phyloP scores from a whole-genome alignment of 2,797 vertebrate species.

The Smutsia temminckii region DNA sequence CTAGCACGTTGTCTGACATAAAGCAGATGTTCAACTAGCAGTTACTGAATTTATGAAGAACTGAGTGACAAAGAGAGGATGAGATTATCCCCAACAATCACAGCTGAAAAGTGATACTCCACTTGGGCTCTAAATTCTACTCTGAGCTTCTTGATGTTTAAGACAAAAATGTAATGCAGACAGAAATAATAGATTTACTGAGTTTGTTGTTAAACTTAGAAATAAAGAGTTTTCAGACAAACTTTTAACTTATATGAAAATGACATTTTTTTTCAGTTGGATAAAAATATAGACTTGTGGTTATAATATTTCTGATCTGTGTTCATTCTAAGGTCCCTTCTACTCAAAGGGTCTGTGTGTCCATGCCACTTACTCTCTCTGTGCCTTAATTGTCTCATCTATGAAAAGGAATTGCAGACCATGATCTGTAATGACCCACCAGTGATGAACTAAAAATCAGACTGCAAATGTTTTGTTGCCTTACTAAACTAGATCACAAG shows the following conservation, averaged over 20 bases:
- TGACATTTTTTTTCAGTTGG: neutral
- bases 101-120: neutral
- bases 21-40: neutral
- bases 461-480: neutral
- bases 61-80: neutral
- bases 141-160: neutral
- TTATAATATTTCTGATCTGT: neutral
- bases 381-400: constrained; percentile 7
- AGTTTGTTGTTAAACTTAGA: neutral
- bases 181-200: neutral
- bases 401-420: neutral
- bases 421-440: neutral
- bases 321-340: neutral
- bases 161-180: neutral
- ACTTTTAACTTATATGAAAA: constrained; percentile 5
- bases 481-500: neutral
- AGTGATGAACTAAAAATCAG: neutral
- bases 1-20: neutral
- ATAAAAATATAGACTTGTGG: neutral
- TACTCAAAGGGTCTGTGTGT: neutral
- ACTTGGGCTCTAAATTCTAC: neutral
- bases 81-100: neutral
- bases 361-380: neutral
- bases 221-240: neutral
- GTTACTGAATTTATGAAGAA: neutral